Conservation (phyloP, 64 coral and sea anemone genomes). For the Stylophora pistillata region DNA sequence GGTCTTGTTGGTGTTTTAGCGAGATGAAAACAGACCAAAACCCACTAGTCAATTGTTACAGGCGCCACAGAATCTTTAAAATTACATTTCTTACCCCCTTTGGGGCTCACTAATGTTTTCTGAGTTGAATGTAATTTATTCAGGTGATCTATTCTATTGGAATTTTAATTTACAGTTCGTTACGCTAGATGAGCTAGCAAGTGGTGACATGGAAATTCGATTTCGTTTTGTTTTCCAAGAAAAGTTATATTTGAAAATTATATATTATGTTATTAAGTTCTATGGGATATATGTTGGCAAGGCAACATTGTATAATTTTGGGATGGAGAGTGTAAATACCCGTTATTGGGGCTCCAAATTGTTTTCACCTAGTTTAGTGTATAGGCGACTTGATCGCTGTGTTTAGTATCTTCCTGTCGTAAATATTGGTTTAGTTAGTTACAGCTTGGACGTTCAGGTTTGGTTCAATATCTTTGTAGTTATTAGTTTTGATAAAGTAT, state of each 20-base stretch:
- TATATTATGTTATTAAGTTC: neutral
- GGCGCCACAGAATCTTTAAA: neutral
- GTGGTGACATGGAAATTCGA: neutral
- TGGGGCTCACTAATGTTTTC: neutral
- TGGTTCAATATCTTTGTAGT: too few species aligned
- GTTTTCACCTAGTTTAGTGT: neutral
- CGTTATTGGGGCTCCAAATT: neutral
- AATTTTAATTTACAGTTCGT: slow-evolving; percentile 8
- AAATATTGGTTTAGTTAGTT: too few species aligned
- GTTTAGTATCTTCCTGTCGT: too few species aligned
- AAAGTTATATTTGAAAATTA: slow-evolving; percentile 12
- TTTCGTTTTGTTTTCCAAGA: slow-evolving; percentile 16
- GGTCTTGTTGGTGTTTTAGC: too few species aligned
- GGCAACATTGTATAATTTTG: slow-evolving; percentile 1
- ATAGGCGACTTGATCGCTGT: neutral
- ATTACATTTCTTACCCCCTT: neutral
- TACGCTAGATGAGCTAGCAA: neutral
- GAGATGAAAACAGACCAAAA: neutral
- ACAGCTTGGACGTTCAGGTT: too few species aligned
- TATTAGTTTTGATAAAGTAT: neutral
- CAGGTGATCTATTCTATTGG: neutral
- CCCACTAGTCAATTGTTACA: neutral
- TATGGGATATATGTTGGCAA: neutral
- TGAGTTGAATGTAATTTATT: neutral
- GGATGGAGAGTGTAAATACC: neutral